A percentile compares a stretch with the other conserved stretches of the same genome.
These are phyloP conservation scores for Orthosia gracilis DNA, from an alignment of 2,888 invertebrate genomes.

Conservation along the genomic window DNA sequence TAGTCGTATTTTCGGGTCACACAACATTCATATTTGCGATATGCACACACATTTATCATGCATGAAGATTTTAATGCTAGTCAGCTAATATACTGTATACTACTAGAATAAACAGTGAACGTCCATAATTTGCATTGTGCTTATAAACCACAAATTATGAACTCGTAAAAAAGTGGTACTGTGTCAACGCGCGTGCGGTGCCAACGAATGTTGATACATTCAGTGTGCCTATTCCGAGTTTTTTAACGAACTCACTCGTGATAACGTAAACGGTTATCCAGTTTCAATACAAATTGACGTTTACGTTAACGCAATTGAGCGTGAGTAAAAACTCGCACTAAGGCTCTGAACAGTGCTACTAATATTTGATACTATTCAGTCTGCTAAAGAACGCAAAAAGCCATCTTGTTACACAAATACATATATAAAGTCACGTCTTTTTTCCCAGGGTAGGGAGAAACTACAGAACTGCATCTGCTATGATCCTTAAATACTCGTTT, in stretches of 20 bases:
- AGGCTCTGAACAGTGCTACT: neutral
- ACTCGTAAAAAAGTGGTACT: neutral
- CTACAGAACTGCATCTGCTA: no score
- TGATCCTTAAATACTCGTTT: no score
- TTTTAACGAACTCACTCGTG: no score
- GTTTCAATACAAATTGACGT: no score
- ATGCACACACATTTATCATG: neutral
- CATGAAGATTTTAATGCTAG: neutral
- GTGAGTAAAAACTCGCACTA: no score
- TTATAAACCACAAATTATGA: neutral
- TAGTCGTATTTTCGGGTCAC: slow-evolving; percentile 8
- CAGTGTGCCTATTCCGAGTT: no score
- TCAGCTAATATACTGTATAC: neutral
- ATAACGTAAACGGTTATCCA: no score
- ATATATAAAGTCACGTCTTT: no score
- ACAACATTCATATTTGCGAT: neutral
- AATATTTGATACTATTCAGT: neutral
- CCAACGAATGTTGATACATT: neutral
- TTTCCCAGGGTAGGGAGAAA: no score
- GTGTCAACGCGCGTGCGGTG: neutral
- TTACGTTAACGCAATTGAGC: no score
- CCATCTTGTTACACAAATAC: neutral
- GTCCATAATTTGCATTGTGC: slow-evolving; percentile 9
- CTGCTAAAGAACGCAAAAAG: neutral
- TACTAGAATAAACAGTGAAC: neutral